Conservation (phyloP, 2,888 invertebrate genomes). For the Cotesia congregata region DNA sequence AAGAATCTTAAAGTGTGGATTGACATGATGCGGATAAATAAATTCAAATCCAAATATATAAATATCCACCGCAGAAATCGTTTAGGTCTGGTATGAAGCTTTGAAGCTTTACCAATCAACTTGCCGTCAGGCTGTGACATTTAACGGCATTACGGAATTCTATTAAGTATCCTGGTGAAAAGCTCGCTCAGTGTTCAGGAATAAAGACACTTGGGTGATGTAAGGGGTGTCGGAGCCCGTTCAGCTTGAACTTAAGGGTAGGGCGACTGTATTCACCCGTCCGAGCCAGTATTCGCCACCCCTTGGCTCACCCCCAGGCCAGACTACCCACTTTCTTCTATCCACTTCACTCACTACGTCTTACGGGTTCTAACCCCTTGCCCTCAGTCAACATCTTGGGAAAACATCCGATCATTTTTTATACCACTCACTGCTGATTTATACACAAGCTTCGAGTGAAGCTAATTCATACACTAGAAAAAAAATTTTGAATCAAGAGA, state of each 20-base stretch:
- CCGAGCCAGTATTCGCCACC: constrained; percentile 41
- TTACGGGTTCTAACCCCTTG: background rate
- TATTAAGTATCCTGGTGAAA: constrained; percentile 68
- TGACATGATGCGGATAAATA: background rate
- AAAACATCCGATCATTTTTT: constrained; percentile 11
- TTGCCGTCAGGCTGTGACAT: constrained; percentile 55
- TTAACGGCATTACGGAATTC: constrained; percentile 63
- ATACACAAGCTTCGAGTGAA: constrained; percentile 30
- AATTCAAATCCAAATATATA: background rate
- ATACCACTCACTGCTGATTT: constrained; percentile 41
- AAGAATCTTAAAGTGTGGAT: background rate
- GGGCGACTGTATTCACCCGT: constrained; percentile 64
- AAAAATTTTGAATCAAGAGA: too few relatives aligned
- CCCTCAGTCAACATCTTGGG: constrained; percentile 19
- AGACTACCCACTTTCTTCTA: constrained; percentile 15
- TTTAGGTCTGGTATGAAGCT: background rate
- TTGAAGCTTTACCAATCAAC: constrained; percentile 28
- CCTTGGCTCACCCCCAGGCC: background rate
- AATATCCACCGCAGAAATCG: background rate
- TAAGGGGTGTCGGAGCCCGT: constrained; percentile 50
- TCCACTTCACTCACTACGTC: constrained; percentile 14
- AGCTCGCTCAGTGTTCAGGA: constrained; percentile 57
- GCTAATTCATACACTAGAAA: background rate
- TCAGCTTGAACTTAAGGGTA: constrained; percentile 42
- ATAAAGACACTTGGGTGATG: constrained; percentile 60